Percentiles rank a stretch among this genome's conserved stretches.
phyloP scores from a whole-genome alignment of 2,113 vertebrate genomes.

The Paralichthys olivaceus region DNA sequence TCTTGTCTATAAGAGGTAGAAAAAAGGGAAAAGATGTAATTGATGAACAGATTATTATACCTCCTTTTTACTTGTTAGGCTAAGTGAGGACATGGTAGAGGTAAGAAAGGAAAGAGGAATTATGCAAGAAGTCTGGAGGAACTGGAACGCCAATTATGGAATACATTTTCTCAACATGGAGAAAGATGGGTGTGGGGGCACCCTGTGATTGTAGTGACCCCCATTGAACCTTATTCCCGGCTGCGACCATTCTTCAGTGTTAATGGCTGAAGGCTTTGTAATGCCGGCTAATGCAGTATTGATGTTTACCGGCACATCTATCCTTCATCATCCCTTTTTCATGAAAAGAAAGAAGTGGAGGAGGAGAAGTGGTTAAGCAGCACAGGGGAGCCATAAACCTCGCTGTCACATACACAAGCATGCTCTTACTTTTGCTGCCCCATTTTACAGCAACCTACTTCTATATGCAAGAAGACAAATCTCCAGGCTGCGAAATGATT shows the following conservation, averaged over 20 bases:
- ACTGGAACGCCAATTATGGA: conserved; percentile 13
- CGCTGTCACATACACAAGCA: conserved; percentile 50
- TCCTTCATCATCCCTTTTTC: conserved; percentile 79
- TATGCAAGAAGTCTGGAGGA: not conserved
- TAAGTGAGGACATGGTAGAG: not conserved
- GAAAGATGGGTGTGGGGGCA: conserved; percentile 54
- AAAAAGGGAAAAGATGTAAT: not conserved
- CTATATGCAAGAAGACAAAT: conserved; percentile 59
- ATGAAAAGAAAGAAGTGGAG: conserved; percentile 51
- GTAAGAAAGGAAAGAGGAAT: not conserved
- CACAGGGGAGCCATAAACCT: conserved; percentile 77
- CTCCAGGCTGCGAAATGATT: conserved; percentile 22
- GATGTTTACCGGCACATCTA: conserved; percentile 82
- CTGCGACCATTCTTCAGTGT: conserved; percentile 78
- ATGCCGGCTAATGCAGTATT: conserved; percentile 86
- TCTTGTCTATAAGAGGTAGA: not conserved
- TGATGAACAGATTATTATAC: not conserved
- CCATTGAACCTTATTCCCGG: conserved; percentile 69
- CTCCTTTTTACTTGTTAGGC: conserved; percentile 1
- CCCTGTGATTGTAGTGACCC: conserved; percentile 71
- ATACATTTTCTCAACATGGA: conserved; percentile 32
- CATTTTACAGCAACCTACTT: conserved; percentile 64
- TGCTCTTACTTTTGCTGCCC: conserved; percentile 47
- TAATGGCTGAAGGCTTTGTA: conserved; percentile 79
- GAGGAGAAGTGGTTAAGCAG: conserved; percentile 72